Conservation (phyloP, 2,888 invertebrate species). For the Noctua pronuba region DNA sequence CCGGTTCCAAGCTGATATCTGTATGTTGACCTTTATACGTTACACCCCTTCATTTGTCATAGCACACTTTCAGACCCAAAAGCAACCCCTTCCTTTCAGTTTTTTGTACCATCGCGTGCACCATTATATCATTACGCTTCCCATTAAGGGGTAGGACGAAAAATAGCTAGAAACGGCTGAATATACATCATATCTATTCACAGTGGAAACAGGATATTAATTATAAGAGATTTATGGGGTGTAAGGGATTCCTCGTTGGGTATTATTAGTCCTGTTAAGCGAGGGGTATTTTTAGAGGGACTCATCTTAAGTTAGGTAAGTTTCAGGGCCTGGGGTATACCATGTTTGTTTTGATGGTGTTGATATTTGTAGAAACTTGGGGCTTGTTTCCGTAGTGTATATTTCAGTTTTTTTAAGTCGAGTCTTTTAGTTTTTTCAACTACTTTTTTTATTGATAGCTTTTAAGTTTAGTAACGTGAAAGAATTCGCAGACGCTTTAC, state of each 20-base stretch:
- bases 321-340: neutral
- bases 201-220: conserved; percentile 74
- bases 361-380: neutral
- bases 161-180: conserved; percentile 42
- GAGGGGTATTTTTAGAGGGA: conserved; percentile 36
- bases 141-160: conserved; percentile 43
- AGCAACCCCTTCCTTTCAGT: conserved; percentile 7
- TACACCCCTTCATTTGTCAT: conserved; percentile 18
- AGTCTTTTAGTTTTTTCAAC: too few relatives aligned
- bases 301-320: conserved; percentile 20
- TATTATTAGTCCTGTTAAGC: conserved; percentile 53
- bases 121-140: conserved; percentile 42
- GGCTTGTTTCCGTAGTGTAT: neutral
- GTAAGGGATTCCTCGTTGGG: conserved; percentile 49
- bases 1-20: neutral
- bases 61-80: neutral
- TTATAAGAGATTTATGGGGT: conserved; percentile 73
- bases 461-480: too few relatives aligned
- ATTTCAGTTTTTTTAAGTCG: too few relatives aligned
- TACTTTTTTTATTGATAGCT: too few relatives aligned
- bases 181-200: conserved; percentile 55
- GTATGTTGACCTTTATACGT: neutral
- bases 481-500: too few relatives aligned
- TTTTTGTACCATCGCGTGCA: conserved; percentile 45
- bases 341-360: neutral